Evolutionary conservation across 2,888 invertebrate genomes (phyloP).

Genomic region (Aphodius sticticus): DNA sequence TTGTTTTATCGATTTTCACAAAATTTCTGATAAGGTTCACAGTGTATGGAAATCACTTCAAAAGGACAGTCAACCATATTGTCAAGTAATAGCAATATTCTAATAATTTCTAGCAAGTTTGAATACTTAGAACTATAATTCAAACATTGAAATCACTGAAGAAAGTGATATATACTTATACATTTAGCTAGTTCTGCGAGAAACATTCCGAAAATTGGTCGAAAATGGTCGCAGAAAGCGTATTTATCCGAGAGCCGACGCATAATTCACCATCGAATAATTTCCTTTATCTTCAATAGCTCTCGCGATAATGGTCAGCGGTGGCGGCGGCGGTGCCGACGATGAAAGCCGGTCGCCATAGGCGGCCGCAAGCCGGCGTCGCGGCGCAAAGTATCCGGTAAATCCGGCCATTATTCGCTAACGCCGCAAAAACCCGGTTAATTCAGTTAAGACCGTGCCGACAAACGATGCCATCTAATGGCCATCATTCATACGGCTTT

Average conservation of each 20-base stretch:
- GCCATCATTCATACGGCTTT: slow-evolving; percentile 6
- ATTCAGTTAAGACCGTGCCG: slow-evolving; percentile 21
- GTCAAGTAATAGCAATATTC: too few relatives aligned
- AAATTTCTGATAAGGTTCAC: too few relatives aligned
- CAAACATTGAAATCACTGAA: too few relatives aligned
- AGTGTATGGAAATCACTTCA: too few relatives aligned
- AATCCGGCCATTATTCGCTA: slow-evolving; percentile 22
- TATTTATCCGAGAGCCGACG: not conserved
- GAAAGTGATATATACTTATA: too few relatives aligned
- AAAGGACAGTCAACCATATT: too few relatives aligned
- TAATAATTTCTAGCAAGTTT: too few relatives aligned
- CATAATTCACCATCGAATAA: not conserved
- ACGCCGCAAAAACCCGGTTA: slow-evolving; percentile 12
- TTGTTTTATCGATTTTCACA: too few relatives aligned
- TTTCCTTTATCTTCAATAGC: not conserved
- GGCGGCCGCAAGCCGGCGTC: slow-evolving; percentile 8
- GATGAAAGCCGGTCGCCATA: not conserved
- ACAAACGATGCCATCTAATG: slow-evolving; percentile 12
- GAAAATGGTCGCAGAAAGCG: too few relatives aligned
- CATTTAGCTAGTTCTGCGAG: too few relatives aligned
- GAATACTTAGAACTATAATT: too few relatives aligned
- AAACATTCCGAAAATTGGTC: too few relatives aligned
- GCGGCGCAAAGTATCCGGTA: slow-evolving; percentile 15
- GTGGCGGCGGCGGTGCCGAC: not conserved
- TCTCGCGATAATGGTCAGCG: slow-evolving; percentile 13